Evolutionary conservation across 2,888 invertebrate species (phyloP).

Genomic region (Ypsolopha sequella): DNA sequence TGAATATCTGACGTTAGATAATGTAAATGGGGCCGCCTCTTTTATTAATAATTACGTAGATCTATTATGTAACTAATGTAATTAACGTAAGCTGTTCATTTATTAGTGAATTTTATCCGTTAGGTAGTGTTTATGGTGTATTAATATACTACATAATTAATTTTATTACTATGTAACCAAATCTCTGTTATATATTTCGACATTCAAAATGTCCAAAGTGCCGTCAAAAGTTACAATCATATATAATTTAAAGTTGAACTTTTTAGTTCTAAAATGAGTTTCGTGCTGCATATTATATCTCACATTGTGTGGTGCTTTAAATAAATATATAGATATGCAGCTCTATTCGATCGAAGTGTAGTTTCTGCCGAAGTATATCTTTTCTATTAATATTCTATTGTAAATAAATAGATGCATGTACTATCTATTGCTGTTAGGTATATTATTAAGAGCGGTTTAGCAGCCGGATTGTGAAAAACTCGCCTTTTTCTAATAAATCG

Average conservation of each 20-base stretch:
- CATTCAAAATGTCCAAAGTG: conserved; percentile 8
- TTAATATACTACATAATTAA: conserved; percentile 27
- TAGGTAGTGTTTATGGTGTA: conserved; percentile 45
- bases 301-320: conserved; percentile 5
- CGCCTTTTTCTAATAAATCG: no score
- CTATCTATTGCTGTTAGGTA: no score
- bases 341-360: background rate
- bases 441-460: no score
- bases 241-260: background rate
- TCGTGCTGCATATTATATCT: background rate
- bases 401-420: no score
- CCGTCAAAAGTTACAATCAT: conserved; percentile 1
- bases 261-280: background rate
- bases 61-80: conserved; percentile 31
- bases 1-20: conserved; percentile 22
- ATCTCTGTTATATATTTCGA: conserved; percentile 26
- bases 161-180: conserved; percentile 42
- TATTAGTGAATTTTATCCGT: conserved; percentile 51
- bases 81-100: conserved; percentile 35
- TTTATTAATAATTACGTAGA: conserved; percentile 35
- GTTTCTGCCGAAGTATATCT: no score
- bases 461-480: no score
- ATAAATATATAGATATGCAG: background rate
- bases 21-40: conserved; percentile 64
- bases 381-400: no score